Conservation (phyloP, 1,140 invertebrate species). For the Lasioglossum baleicum region DNA sequence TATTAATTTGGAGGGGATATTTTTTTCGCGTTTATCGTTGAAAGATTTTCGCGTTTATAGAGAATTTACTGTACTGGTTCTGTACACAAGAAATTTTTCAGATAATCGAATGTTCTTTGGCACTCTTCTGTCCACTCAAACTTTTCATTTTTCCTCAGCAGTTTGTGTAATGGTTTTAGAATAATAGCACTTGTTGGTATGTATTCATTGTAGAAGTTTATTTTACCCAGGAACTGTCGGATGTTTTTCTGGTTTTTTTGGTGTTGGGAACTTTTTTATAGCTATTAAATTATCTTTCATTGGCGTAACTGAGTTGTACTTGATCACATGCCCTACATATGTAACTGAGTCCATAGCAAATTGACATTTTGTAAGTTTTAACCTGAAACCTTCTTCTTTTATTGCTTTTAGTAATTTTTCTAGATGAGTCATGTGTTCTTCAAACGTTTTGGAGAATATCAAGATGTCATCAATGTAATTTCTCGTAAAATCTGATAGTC, state of each 20-base stretch:
- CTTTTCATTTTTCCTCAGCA: conserved; percentile 15
- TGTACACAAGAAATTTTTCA: neutral
- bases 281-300: conserved; percentile 2
- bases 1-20: too few species aligned
- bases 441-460: conserved; percentile 4
- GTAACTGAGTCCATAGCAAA: neutral
- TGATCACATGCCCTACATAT: conserved; percentile 7
- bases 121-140: conserved; percentile 5
- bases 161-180: conserved; percentile 6
- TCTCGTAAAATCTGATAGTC: neutral
- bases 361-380: conserved; percentile 23
- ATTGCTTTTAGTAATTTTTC: neutral
- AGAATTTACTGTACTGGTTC: too few species aligned
- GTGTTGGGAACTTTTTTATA: conserved; percentile 8
- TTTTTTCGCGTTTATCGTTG: too few species aligned
- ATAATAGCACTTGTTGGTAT: neutral
- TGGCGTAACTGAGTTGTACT: neutral
- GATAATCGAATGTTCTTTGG: neutral
- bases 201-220: neutral
- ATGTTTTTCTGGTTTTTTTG: neutral
- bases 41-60: too few species aligned
- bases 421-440: conserved; percentile 4
- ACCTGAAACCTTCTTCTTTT: conserved; percentile 1
- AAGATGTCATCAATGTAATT: conserved; percentile 22
- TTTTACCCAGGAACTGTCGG: conserved; percentile 20